Conservation (phyloP, 2,797 vertebrate species). For the Sebastes flavidus region DNA sequence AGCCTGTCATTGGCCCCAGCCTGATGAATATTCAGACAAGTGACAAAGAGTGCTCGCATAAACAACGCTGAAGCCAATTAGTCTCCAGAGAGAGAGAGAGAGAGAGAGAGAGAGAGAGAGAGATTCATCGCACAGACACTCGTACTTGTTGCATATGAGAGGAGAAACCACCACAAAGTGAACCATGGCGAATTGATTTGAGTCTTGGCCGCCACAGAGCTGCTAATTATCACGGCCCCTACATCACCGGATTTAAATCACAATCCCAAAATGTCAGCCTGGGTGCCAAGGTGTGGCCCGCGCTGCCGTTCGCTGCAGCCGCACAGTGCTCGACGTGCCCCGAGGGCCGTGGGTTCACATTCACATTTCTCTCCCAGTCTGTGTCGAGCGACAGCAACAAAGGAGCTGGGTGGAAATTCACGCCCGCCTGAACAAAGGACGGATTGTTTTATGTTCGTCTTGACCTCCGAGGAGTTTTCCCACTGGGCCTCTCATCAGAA, state of each 20-base stretch:
- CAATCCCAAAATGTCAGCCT: conserved; percentile 27
- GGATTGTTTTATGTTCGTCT: conserved; percentile 53
- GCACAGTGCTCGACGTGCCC: not conserved
- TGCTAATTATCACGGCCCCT: conserved; percentile 31
- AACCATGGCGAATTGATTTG: conserved; percentile 29
- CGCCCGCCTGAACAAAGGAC: conserved; percentile 53
- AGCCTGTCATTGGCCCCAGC: conserved; percentile 44
- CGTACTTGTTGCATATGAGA: conserved; percentile 5
- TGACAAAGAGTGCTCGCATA: conserved; percentile 66
- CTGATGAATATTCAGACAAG: conserved; percentile 81
- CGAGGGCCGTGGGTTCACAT: not conserved
- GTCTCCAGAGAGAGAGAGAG: conserved; percentile 30
- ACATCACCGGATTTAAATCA: conserved; percentile 38
- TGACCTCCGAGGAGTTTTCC: conserved; percentile 56
- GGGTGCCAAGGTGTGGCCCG: conserved; percentile 31
- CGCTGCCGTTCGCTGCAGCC: not conserved
- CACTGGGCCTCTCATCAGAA: conserved; percentile 32
- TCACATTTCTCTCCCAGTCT: conserved; percentile 19
- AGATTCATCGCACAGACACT: not conserved
- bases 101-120: not conserved
- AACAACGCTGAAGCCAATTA: conserved; percentile 71
- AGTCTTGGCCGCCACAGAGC: conserved; percentile 14
- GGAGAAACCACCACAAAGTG: conserved; percentile 17
- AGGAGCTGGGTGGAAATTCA: conserved; percentile 46
- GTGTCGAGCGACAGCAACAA: conserved; percentile 32